phyloP scores from a whole-genome alignment of 2,888 invertebrate genomes.

The Plemyria rubiginata region DNA sequence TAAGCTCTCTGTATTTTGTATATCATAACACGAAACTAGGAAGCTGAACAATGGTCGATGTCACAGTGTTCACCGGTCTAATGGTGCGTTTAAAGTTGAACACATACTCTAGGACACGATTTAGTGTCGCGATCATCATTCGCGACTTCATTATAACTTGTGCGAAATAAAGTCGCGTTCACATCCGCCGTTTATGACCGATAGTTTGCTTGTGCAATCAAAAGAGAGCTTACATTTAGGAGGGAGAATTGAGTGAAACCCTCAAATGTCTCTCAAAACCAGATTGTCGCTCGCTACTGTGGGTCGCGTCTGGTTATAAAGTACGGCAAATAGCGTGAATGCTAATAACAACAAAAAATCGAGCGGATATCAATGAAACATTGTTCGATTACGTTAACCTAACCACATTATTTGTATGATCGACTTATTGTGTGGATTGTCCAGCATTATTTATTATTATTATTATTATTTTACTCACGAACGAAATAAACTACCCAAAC shows the following conservation, averaged over 20 bases:
- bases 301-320: background rate
- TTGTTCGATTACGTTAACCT: background rate
- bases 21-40: conserved; percentile 46
- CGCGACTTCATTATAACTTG: background rate
- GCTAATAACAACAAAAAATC: conserved; percentile 48
- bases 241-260: background rate
- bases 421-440: too few relatives aligned
- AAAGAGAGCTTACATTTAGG: background rate
- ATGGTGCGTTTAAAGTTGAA: conserved; percentile 65
- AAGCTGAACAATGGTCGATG: conserved; percentile 68
- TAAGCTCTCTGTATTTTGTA: conserved; percentile 1
- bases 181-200: background rate
- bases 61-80: conserved; percentile 69
- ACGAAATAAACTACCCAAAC: background rate
- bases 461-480: conserved; percentile 1
- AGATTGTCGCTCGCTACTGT: background rate
- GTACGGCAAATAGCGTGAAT: background rate
- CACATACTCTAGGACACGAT: background rate
- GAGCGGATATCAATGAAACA: conserved; percentile 46
- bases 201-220: background rate
- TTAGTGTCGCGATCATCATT: background rate
- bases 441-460: too few relatives aligned
- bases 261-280: background rate
- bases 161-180: too few relatives aligned
- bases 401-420: background rate